Evolutionary conservation across 2,888 invertebrate species (phyloP).

Genomic region (Drosophila seclusa): DNA sequence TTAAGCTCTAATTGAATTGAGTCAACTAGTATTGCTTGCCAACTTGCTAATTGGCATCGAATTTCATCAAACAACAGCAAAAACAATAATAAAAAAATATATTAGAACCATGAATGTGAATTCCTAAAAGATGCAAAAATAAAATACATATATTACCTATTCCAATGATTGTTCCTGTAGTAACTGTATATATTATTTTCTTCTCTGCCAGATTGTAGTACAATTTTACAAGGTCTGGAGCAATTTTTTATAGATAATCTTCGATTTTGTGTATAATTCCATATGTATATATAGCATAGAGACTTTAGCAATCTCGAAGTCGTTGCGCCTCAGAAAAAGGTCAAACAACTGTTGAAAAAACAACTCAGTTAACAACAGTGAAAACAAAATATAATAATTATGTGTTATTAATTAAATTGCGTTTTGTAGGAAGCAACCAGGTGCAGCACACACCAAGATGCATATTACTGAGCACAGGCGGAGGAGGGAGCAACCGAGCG

Average conservation of each 20-base stretch:
- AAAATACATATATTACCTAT: background rate
- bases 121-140: background rate
- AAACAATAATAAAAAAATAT: background rate
- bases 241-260: background rate
- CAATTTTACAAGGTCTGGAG: background rate
- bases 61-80: conserved; percentile 15
- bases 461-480: conserved; percentile 40
- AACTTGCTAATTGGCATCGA: conserved; percentile 60
- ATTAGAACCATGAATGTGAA: background rate
- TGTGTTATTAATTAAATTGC: background rate
- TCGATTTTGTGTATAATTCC: background rate
- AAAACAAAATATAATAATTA: background rate
- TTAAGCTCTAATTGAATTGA: conserved; percentile 35
- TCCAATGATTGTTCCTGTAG: background rate
- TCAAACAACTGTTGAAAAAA: conserved; percentile 3
- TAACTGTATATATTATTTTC: background rate
- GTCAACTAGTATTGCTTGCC: conserved; percentile 26
- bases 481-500: background rate
- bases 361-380: background rate
- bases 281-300: too few species aligned
- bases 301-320: background rate
- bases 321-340: background rate
- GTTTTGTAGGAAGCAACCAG: conserved; percentile 50
- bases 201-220: background rate
- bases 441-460: conserved; percentile 57